A percentile compares a stretch with the other conserved stretches of the same genome.
phyloP scores from a whole-genome alignment of 2,113 vertebrate genomes.

The Calidris pygmaea region DNA sequence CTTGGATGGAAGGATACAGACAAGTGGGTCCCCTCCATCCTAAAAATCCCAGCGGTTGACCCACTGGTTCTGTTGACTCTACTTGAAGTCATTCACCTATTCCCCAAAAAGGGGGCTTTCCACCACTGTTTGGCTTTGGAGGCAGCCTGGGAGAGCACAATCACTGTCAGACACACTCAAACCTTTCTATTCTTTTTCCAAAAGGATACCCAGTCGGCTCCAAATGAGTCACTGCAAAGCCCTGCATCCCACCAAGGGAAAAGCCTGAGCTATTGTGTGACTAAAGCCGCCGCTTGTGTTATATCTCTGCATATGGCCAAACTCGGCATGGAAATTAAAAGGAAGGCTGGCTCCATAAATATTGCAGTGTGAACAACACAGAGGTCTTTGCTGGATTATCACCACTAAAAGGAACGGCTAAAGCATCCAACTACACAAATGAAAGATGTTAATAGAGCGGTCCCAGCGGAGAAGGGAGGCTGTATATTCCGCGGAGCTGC shows the following conservation, averaged over 20 bases:
- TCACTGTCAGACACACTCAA: background rate
- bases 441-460: conserved; percentile 53
- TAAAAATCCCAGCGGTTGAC: background rate
- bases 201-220: background rate
- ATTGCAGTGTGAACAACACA: conserved; percentile 34
- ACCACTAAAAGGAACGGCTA: conserved; percentile 40
- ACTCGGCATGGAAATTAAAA: conserved; percentile 1
- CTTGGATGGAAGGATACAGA: background rate
- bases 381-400: conserved; percentile 59
- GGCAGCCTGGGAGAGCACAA: background rate
- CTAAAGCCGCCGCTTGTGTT: background rate
- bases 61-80: background rate
- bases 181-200: background rate
- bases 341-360: conserved; percentile 52
- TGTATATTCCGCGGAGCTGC: conserved; percentile 1
- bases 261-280: background rate
- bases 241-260: background rate
- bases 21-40: no score
- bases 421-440: conserved; percentile 47
- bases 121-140: background rate
- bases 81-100: background rate
- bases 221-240: background rate
- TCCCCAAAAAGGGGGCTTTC: background rate
- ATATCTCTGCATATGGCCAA: conserved; percentile 3
- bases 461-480: conserved; percentile 12